phyloP scores from a whole-genome alignment of 2,888 invertebrate genomes.

The Lypha dubia region DNA sequence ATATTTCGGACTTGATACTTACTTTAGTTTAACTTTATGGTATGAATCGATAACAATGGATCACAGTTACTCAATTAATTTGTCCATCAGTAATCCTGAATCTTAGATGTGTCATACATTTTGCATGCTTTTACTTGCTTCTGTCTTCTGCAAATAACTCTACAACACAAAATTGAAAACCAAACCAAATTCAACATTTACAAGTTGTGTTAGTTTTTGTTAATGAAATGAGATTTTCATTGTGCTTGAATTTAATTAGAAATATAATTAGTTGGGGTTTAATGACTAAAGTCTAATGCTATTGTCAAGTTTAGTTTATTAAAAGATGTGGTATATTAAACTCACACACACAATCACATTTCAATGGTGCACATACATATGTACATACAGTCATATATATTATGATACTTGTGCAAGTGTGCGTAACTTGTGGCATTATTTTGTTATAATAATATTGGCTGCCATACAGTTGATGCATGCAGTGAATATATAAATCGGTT shows the following conservation, averaged over 20 bases:
- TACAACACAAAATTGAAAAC: neutral
- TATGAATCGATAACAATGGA: no score
- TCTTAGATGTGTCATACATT: neutral
- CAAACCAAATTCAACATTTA: constrained; percentile 16
- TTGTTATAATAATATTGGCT: constrained; percentile 17
- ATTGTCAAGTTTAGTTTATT: constrained; percentile 61
- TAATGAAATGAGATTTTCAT: constrained; percentile 69
- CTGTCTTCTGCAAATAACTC: neutral
- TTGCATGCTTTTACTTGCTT: neutral
- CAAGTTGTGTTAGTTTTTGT: constrained; percentile 49
- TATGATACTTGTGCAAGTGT: neutral
- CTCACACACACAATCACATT: neutral
- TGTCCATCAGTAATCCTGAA: neutral
- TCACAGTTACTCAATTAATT: neutral
- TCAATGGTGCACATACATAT: neutral
- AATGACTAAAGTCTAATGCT: constrained; percentile 45
- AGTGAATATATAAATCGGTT: constrained; percentile 19
- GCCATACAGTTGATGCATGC: constrained; percentile 10
- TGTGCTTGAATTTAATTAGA: constrained; percentile 71
- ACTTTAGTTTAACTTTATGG: no score
- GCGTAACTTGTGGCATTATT: neutral
- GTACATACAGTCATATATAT: neutral
- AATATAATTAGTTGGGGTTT: constrained; percentile 64
- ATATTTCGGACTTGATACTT: no score
- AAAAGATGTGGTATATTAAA: constrained; percentile 64